Base-by-base conservation (phyloP, 2,888 invertebrate genomes). In the Megamerina dolium region DNA sequence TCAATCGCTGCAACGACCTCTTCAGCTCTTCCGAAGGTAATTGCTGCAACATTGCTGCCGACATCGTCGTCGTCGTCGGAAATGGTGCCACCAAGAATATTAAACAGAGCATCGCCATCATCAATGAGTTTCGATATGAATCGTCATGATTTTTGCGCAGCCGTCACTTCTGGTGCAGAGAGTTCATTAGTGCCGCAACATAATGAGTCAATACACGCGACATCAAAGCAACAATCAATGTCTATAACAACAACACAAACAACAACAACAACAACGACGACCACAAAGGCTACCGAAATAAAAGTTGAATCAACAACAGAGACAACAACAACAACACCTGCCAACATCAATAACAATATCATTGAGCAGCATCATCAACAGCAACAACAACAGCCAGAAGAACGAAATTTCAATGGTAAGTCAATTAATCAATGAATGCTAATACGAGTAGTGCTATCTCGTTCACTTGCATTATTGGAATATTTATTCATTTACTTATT, bases 171-270 rank as follows among this genome's bases (percentile, higher is more conserved):
- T 13, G 30, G 18, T 12, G 29, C 48, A 50, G 54, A 54, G 53
- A 57, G 58, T 59, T 60, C 64, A 60, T 59, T 63, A 59, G 61
- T 58, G 43, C 59, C 57, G 53, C 53, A 57, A 54, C 55, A 57
- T 58, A 63, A 59, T 55, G 60, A 65, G 54, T 53, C 56, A 48
- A 52, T 49, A 52, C 60, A 64, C 52, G 57, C 53, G 51, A 57
- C 49, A 35, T 44, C 57, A 45, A 44, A 48, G 37, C 31, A 49
- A 38, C 16, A 49, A 37, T 17, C 54, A 48, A 35, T 45, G 46
- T 35, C 52, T 16, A 12, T 49, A 46, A 42, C 54, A 46, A 14
- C 54, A 53, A 36, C 50, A 48, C 49, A 54, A 30, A 26, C 54
- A 49, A 47, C 54, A 48, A 26, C 40, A 47, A 34, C 45, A 43